phyloP scores from a whole-genome alignment of 2,888 invertebrate species.

The Sphinx pinastri region DNA sequence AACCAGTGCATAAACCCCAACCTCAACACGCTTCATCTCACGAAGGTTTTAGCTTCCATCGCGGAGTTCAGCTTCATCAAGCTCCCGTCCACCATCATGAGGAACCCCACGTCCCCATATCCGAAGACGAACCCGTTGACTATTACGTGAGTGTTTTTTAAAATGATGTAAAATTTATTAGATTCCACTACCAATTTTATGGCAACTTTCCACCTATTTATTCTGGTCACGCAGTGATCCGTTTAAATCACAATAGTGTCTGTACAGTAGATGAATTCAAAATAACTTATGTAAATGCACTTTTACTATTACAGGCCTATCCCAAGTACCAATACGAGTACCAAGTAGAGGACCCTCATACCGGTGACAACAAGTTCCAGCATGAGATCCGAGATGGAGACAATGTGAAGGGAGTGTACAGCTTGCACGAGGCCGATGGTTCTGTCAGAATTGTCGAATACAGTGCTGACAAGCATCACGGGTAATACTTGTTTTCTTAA shows the following conservation, averaged over 20 bases:
- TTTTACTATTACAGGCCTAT: constrained; percentile 70
- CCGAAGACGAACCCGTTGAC: constrained; percentile 72
- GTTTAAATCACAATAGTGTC: constrained; percentile 48
- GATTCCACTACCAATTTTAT: constrained; percentile 53
- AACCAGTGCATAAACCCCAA: constrained; percentile 41
- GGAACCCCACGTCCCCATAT: constrained; percentile 47
- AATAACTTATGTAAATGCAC: constrained; percentile 38
- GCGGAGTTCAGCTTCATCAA: constrained; percentile 44
- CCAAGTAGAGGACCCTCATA: constrained; percentile 85
- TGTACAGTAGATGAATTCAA: constrained; percentile 11
- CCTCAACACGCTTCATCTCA: constrained; percentile 39
- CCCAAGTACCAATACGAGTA: constrained; percentile 85
- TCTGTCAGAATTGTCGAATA: constrained; percentile 85
- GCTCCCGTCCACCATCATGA: constrained; percentile 49
- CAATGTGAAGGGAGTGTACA: constrained; percentile 86
- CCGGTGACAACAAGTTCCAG: constrained; percentile 86
- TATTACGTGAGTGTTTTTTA: constrained; percentile 74
- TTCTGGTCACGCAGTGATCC: constrained; percentile 54
- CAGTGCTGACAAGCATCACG: constrained; percentile 83
- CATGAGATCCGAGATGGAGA: constrained; percentile 85
- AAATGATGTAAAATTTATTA: constrained; percentile 50
- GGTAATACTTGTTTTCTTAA: constrained; percentile 58
- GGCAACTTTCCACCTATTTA: constrained; percentile 70
- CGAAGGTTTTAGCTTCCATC: constrained; percentile 41
- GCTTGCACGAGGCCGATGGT: constrained; percentile 84